phyloP scores from a whole-genome alignment of 1,140 invertebrate genomes.

The Teleogryllus occipitalis region DNA sequence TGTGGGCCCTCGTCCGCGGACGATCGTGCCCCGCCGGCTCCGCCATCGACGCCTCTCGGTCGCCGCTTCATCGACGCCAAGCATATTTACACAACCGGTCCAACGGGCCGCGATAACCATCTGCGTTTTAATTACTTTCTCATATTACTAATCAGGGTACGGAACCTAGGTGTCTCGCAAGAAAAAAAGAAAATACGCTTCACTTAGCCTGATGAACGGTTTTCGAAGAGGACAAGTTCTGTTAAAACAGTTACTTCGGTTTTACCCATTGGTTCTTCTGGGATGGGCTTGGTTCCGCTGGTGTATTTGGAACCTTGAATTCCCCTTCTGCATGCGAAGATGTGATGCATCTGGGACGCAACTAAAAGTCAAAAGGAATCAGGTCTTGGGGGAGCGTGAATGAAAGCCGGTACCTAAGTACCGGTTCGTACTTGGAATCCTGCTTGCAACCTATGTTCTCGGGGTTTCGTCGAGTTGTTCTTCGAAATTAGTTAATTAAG shows the following conservation, averaged over 20 bases:
- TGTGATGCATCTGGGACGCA: too few species aligned
- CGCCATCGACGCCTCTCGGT: neutral
- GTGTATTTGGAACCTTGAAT: too few species aligned
- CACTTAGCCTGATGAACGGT: neutral
- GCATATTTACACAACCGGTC: slow-evolving; percentile 3
- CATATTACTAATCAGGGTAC: neutral
- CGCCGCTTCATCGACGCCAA: neutral
- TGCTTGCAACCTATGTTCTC: neutral
- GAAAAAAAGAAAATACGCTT: neutral
- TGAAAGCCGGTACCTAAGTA: too few species aligned
- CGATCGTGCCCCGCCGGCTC: neutral
- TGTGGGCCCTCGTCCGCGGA: neutral
- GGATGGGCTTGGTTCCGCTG: too few species aligned
- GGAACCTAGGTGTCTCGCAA: neutral
- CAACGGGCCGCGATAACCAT: neutral
- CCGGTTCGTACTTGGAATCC: neutral
- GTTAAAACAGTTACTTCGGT: neutral
- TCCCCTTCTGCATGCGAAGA: too few species aligned
- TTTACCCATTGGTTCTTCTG: too few species aligned
- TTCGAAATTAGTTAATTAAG: neutral
- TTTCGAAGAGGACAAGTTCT: neutral
- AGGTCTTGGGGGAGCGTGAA: too few species aligned
- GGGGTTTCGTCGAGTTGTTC: neutral
- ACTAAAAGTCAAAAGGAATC: too few species aligned
- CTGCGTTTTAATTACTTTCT: slow-evolving; percentile 1